phyloP scores from a whole-genome alignment of 2,113 vertebrate genomes.

The Cairina moschata region DNA sequence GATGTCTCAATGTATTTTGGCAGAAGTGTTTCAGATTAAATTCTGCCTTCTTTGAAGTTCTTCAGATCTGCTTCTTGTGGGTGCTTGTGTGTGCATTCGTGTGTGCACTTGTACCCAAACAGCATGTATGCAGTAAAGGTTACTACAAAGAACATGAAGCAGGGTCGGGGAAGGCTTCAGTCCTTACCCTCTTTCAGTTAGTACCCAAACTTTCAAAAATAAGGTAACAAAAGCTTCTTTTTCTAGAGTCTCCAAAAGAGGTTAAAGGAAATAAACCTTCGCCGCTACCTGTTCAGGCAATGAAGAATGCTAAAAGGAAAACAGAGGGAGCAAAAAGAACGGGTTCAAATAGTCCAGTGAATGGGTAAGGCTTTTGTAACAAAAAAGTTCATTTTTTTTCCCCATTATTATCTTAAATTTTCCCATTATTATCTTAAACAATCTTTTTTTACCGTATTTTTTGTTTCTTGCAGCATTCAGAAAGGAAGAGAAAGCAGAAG shows the following conservation, averaged over 20 bases:
- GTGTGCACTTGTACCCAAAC: rapidly evolving
- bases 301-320: conserved; percentile 80
- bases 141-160: rapidly evolving
- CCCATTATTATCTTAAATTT: rapidly evolving
- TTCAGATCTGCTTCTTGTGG: not conserved
- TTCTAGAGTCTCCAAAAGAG: conserved; percentile 81
- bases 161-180: not conserved
- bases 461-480: conserved; percentile 63
- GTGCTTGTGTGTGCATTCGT: not conserved
- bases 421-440: rapidly evolving
- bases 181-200: not conserved
- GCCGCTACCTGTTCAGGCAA: conserved; percentile 70
- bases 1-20: rapidly evolving
- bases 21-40: not conserved
- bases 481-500: conserved; percentile 78
- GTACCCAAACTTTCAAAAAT: not conserved
- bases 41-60: not conserved
- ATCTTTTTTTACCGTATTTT: too few species aligned
- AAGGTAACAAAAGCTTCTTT: not conserved
- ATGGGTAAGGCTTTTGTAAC: conserved; percentile 67
- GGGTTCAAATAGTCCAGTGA: conserved; percentile 75
- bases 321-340: conserved; percentile 70
- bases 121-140: rapidly evolving
- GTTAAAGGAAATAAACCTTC: conserved; percentile 77
- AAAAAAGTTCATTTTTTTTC: rapidly evolving